These are phyloP conservation scores for Myotis myotis DNA, from an alignment of 2,797 vertebrate species.

Conservation along the genomic window DNA sequence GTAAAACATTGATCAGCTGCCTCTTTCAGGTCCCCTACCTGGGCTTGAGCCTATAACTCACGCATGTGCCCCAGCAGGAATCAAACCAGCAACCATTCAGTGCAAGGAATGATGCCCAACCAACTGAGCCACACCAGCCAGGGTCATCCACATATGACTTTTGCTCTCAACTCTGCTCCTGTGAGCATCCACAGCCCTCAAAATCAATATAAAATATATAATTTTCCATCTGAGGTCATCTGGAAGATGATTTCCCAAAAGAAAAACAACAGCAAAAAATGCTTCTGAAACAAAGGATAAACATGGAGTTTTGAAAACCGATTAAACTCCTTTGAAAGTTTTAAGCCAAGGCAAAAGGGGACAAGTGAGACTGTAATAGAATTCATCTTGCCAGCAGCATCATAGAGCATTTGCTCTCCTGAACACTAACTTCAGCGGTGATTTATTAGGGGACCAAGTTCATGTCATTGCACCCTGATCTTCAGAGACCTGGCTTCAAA, in stretches of 20 bases:
- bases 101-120: background rate
- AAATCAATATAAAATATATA: constrained; percentile 38
- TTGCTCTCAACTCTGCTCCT: background rate
- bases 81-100: background rate
- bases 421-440: constrained; percentile 60
- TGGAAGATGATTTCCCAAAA: constrained; percentile 53
- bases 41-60: background rate
- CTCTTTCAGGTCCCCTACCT: background rate
- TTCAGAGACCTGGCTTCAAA: constrained; percentile 75
- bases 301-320: constrained; percentile 39
- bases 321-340: constrained; percentile 70
- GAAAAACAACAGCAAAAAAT: background rate
- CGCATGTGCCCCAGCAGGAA: background rate
- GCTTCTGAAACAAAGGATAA: constrained; percentile 52
- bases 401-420: constrained; percentile 18
- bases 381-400: constrained; percentile 59
- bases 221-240: background rate
- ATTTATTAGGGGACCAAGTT: constrained; percentile 76
- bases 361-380: constrained; percentile 18
- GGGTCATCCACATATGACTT: background rate
- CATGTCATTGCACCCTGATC: constrained; percentile 63
- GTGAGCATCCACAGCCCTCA: background rate
- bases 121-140: background rate
- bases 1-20: background rate
- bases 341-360: constrained; percentile 40